Evolutionary conservation across 2,797 vertebrate genomes (phyloP), one percentile per base, ranked within the genome.

Genomic region (Anisognathus igniventris): DNA sequence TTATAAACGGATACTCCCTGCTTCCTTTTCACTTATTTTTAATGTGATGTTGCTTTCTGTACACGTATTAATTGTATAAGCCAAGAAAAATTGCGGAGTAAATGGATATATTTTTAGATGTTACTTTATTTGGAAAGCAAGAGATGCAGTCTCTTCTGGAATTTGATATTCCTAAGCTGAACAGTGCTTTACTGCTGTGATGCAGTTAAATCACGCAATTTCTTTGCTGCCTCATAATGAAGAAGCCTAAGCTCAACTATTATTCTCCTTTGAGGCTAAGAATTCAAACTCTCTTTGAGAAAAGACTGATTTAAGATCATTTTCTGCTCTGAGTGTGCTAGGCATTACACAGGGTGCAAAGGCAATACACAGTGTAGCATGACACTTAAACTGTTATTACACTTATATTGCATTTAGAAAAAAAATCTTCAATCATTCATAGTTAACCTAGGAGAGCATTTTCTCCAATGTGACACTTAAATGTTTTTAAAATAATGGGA

Each of bases 341-440:
- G 93, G 91, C 95, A 93, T 97, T 97, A 97, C 92, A 91, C 78
- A 89, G 94, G 84, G 97, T 97, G 93, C 96, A 96, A 97, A 95
- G 93, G 95, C 96, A 96, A 88, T 84, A 62, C 71, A 30, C 80
- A 83, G 70, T 19, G n/a, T 83, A 95, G 87, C 86, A 22, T 86
- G 89, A 89, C 91, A 86, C 82, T 94, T 90, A 91, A 93, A 92
- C 92, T 93, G 92, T 68, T 91, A 92, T 91, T 96, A 92, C 84
- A 90, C 79, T 94, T 96, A 91, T 81, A 95, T 95, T 94, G 79
- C 90, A 95, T 94, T 96, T 95, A 90, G 85, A 39, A 86, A 94
- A 95, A 97, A 93, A 93, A 79, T 91, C 76, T 78, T 91, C 95
- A 86, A 10, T 96, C 93, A 95, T 83, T 93, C 84, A 91, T 87